Evolutionary conservation across 2,797 vertebrate species (phyloP).

Genomic region (Poeciliopsis gracilis): DNA sequence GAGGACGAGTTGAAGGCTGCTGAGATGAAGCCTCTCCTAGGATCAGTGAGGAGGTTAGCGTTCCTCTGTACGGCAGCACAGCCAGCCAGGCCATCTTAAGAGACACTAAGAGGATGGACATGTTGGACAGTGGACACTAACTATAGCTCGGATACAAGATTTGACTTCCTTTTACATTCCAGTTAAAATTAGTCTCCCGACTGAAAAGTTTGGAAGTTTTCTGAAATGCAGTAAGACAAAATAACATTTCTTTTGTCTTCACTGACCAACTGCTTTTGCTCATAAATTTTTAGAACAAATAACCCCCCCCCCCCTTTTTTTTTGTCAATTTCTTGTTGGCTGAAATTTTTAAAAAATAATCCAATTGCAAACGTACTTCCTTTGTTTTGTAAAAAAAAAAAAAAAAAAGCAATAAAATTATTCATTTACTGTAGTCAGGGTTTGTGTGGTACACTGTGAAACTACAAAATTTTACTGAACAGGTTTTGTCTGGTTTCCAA

Average conservation of each 20-base stretch:
- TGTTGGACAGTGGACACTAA: constrained; percentile 37
- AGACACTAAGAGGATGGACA: constrained; percentile 45
- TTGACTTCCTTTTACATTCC: no score
- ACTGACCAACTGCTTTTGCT: background rate
- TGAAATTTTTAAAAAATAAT: no score
- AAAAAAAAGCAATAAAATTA: background rate
- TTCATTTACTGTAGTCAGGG: background rate
- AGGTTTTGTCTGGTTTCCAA: no score
- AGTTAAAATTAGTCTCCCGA: background rate
- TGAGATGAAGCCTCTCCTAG: constrained; percentile 55
- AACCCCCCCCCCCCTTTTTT: no score
- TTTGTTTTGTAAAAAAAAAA: background rate
- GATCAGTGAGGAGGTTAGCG: constrained; percentile 65
- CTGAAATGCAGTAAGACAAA: background rate
- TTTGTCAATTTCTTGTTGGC: background rate
- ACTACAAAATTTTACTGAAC: no score
- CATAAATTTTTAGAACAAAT: background rate
- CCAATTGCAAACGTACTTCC: background rate
- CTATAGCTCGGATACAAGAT: constrained; percentile 39
- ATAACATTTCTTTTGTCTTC: background rate
- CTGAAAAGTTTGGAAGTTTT: background rate
- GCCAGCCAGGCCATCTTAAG: constrained; percentile 45
- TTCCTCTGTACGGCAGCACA: constrained; percentile 61
- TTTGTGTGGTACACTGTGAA: background rate
- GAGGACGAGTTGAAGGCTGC: constrained; percentile 31